Percentiles rank a stretch among this genome's conserved stretches.
phyloP scores from a whole-genome alignment of 2,888 invertebrate species.

The Agrotis puta region DNA sequence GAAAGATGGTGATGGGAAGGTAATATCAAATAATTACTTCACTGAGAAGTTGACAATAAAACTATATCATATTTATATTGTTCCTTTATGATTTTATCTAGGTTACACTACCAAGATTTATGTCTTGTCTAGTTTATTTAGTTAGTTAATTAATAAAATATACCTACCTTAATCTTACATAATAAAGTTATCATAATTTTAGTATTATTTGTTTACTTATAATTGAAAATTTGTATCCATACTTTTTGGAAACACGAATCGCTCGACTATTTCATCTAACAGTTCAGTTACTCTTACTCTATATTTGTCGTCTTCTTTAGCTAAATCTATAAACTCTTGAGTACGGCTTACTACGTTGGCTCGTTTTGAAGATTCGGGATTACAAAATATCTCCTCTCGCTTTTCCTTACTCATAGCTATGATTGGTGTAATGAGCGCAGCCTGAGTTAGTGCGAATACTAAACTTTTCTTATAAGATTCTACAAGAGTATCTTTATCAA shows the following conservation, averaged over 20 bases:
- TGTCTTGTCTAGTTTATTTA: slow-evolving; percentile 8
- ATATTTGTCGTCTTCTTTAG: slow-evolving; percentile 75
- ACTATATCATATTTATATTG: neutral
- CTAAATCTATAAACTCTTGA: slow-evolving; percentile 78
- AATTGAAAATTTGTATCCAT: neutral
- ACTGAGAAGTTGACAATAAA: slow-evolving; percentile 3
- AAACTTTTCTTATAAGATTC: slow-evolving; percentile 78
- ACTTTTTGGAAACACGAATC: slow-evolving; percentile 72
- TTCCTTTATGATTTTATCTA: slow-evolving; percentile 15
- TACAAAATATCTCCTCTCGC: slow-evolving; percentile 74
- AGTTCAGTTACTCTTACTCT: slow-evolving; percentile 87
- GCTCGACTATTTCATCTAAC: slow-evolving; percentile 90
- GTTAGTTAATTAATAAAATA: neutral
- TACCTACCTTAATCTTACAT: neutral
- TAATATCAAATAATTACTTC: neutral
- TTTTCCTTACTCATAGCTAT: slow-evolving; percentile 73
- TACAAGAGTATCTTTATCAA: slow-evolving; percentile 68
- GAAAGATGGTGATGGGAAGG: neutral
- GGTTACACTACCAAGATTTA: slow-evolving; percentile 29
- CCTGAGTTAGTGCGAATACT: slow-evolving; percentile 82
- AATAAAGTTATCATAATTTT: neutral
- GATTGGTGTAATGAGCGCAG: slow-evolving; percentile 82
- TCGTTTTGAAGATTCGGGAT: slow-evolving; percentile 71
- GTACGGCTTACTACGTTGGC: slow-evolving; percentile 78
- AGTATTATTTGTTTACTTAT: no score